These are phyloP conservation scores for Andrena camellia DNA, from an alignment of 2,888 invertebrate genomes.

Conservation along the genomic window DNA sequence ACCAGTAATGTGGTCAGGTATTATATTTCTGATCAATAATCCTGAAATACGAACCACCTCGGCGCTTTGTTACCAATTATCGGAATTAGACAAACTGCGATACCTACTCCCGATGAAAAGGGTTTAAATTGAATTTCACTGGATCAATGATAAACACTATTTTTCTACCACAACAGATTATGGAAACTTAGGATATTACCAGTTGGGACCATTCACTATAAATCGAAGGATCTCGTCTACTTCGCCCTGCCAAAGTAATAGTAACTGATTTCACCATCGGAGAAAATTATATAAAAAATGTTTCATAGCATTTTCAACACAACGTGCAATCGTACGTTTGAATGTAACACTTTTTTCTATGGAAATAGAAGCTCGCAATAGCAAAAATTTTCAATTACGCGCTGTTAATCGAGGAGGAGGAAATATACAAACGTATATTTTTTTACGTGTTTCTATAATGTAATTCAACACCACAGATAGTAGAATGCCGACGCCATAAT, in stretches of 20 bases:
- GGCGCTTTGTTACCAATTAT: not conserved
- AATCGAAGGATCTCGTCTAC: conserved; percentile 2
- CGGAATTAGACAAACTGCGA: not conserved
- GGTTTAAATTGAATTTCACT: not conserved
- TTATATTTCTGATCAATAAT: not conserved
- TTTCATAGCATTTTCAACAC: too few species aligned
- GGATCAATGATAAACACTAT: conserved; percentile 23
- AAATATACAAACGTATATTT: conserved; percentile 28
- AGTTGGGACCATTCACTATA: conserved; percentile 45
- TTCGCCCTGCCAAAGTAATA: not conserved
- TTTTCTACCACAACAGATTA: conserved; percentile 39
- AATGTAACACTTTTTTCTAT: not conserved
- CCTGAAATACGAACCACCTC: not conserved
- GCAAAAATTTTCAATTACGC: not conserved
- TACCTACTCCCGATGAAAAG: not conserved
- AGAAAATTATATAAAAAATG: not conserved
- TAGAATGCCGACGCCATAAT: too few species aligned
- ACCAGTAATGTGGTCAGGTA: not conserved
- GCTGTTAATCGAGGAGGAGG: not conserved
- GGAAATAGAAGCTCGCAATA: not conserved
- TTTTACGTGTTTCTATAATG: conserved; percentile 17
- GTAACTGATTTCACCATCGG: not conserved
- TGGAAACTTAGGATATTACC: conserved; percentile 21
- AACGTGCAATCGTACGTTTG: too few species aligned
- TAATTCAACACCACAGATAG: not conserved